Evolutionary conservation across 1,140 invertebrate species (phyloP).

Genomic region (Chymomyza costata): DNA sequence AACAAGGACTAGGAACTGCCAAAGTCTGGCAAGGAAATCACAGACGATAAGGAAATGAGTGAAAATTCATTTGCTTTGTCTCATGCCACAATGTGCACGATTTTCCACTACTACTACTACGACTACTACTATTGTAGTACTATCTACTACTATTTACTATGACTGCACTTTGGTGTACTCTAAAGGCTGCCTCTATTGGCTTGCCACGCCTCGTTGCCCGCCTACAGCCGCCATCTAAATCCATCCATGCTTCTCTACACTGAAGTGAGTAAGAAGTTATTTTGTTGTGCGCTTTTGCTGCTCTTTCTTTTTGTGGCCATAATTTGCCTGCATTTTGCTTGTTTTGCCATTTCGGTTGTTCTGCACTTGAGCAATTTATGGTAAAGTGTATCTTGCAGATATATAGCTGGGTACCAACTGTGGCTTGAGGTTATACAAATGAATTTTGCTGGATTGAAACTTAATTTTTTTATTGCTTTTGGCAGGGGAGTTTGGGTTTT

Average conservation of each 20-base stretch:
- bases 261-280: conserved; percentile 14
- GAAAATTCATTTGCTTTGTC: conserved; percentile 63
- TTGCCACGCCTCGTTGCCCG: no score
- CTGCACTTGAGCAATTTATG: conserved; percentile 65
- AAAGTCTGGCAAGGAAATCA: conserved; percentile 67
- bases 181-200: no score
- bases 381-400: conserved; percentile 43
- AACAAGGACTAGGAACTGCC: conserved; percentile 5
- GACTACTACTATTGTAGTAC: neutral
- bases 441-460: no score
- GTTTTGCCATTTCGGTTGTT: no score
- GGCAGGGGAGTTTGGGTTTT: conserved; percentile 13
- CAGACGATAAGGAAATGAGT: conserved; percentile 73
- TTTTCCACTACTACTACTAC: conserved; percentile 2
- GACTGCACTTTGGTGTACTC: conserved; percentile 5
- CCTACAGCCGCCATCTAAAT: neutral
- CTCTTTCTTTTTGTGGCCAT: conserved; percentile 28
- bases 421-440: no score
- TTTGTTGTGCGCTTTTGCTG: conserved; percentile 8
- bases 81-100: neutral
- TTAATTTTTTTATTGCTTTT: neutral
- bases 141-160: conserved; percentile 15
- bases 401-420: conserved; percentile 31
- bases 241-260: conserved; percentile 4
- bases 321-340: conserved; percentile 60